phyloP scores from a whole-genome alignment of 2,113 vertebrate species.

The Pleuronectes platessa region DNA sequence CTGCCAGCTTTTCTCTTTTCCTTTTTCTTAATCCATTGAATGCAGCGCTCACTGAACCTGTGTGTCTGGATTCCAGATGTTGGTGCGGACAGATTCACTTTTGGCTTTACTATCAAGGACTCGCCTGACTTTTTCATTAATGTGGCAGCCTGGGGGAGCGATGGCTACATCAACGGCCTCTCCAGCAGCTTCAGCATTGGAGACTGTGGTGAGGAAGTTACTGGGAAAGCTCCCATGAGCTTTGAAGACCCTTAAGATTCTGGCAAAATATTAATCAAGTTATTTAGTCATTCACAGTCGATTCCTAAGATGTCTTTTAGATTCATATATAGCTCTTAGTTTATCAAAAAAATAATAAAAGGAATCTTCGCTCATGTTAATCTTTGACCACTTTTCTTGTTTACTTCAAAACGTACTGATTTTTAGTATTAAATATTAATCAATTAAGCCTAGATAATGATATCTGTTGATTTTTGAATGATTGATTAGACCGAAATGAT shows the following conservation, averaged over 20 bases:
- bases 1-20: neutral
- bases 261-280: neutral
- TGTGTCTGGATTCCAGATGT: constrained; percentile 83
- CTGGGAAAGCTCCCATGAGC: neutral
- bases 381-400: neutral
- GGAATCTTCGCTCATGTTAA: neutral
- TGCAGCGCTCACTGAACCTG: neutral
- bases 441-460: neutral
- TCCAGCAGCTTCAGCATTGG: constrained; percentile 88
- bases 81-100: constrained; percentile 90
- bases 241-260: no score
- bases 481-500: no score
- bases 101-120: constrained; percentile 92
- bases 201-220: constrained; percentile 87
- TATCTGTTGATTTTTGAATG: neutral
- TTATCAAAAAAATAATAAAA: neutral
- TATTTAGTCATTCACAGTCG: neutral
- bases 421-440: neutral
- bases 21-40: neutral
- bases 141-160: constrained; percentile 89
- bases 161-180: constrained; percentile 85
- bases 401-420: neutral
- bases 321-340: neutral
- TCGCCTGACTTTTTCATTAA: constrained; percentile 89
- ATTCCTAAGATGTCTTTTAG: neutral